Evolutionary conservation across 2,113 vertebrate species (phyloP).

Genomic region (Anarhynchus alexandrinus): DNA sequence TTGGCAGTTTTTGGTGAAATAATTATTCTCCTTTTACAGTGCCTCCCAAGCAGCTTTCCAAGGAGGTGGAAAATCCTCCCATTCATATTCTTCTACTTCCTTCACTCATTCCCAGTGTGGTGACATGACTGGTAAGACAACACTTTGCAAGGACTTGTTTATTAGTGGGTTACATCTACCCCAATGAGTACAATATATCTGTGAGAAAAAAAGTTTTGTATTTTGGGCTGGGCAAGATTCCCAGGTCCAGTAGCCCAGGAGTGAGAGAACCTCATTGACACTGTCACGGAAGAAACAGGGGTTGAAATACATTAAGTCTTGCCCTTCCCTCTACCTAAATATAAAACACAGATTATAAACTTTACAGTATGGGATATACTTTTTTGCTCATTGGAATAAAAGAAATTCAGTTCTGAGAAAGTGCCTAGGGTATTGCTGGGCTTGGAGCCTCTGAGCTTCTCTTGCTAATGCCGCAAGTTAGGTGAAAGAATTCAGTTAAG

Average conservation of each 20-base stretch:
- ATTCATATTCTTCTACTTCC: constrained; percentile 20
- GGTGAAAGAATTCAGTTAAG: neutral
- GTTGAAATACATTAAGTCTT: neutral
- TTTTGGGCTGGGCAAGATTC: neutral
- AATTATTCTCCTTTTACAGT: neutral
- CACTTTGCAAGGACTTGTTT: neutral
- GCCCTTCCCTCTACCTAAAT: neutral
- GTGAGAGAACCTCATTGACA: neutral
- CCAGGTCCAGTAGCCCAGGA: neutral
- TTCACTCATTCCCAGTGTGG: constrained; percentile 22
- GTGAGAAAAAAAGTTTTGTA: neutral
- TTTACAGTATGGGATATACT: neutral
- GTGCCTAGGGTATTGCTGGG: rapidly evolving
- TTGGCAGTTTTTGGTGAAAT: neutral
- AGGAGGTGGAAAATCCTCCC: constrained; percentile 36
- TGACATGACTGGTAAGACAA: constrained; percentile 10
- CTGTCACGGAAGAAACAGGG: neutral
- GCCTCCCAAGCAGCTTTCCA: constrained; percentile 21
- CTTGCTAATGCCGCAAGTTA: neutral
- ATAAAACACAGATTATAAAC: neutral
- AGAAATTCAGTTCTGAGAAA: neutral
- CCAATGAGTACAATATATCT: neutral
- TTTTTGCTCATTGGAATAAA: neutral
- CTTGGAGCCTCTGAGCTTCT: neutral
- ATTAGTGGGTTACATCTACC: neutral